A percentile compares a stretch with the other conserved stretches of the same genome.
These are phyloP conservation scores for Morpho achilles DNA, from an alignment of 2,888 invertebrate genomes.

Conservation along the genomic window DNA sequence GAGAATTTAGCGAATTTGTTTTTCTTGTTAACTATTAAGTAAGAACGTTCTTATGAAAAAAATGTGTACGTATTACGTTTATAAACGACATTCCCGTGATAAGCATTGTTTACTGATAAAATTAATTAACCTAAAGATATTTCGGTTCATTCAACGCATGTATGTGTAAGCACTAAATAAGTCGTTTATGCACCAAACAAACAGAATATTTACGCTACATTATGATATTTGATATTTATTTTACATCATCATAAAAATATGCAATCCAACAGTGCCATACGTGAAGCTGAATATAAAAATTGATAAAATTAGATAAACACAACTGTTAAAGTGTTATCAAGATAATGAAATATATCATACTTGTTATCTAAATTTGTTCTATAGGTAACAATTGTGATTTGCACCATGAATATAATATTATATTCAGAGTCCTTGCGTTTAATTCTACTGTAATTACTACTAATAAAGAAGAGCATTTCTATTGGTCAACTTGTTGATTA, in stretches of 20 bases:
- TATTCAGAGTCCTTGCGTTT: conserved; percentile 7
- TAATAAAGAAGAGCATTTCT: conserved; percentile 20
- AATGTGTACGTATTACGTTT: neutral
- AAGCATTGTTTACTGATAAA: conserved; percentile 12
- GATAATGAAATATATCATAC: conserved; percentile 18
- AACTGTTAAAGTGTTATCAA: conserved; percentile 19
- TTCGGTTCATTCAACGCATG: too few relatives aligned
- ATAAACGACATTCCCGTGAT: conserved; percentile 10
- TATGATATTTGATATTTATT: conserved; percentile 17
- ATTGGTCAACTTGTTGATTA: conserved; percentile 20
- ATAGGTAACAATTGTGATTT: conserved; percentile 11
- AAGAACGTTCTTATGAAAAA: too few relatives aligned
- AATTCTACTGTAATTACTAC: conserved; percentile 12
- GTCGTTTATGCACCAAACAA: conserved; percentile 7
- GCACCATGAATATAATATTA: conserved; percentile 2
- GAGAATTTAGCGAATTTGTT: too few relatives aligned
- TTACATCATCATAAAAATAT: conserved; percentile 9
- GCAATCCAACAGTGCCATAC: conserved; percentile 11
- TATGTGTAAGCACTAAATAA: neutral
- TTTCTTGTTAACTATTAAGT: too few relatives aligned
- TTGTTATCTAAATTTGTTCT: conserved; percentile 13
- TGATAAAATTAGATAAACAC: conserved; percentile 19
- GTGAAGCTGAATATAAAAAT: conserved; percentile 3
- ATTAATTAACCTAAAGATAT: neutral
- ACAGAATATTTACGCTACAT: neutral